Evolutionary conservation across 2,113 vertebrate species (phyloP).

Genomic region (Steatornis caripensis): DNA sequence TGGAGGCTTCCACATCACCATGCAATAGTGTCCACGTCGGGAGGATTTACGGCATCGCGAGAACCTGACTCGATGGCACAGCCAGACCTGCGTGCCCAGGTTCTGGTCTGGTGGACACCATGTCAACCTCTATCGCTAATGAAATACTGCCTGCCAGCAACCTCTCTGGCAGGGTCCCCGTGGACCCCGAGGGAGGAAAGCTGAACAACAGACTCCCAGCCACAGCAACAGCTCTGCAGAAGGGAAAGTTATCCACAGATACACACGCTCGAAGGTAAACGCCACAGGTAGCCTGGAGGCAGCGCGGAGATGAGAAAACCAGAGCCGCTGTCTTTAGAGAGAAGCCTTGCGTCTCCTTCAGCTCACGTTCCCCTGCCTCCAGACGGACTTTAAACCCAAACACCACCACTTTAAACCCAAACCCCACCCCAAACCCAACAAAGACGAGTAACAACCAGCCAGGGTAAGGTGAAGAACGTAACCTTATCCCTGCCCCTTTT

Average conservation of each 20-base stretch:
- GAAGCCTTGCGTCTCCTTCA: not conserved
- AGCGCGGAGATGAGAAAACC: not conserved
- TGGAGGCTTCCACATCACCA: not conserved
- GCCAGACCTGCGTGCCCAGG: not conserved
- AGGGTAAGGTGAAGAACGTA: not conserved
- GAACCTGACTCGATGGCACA: not conserved
- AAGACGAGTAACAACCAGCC: not conserved
- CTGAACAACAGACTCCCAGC: not conserved
- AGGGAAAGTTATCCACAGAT: not conserved
- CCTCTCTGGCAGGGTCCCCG: not conserved
- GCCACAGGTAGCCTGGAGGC: not conserved
- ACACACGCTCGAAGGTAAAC: not conserved
- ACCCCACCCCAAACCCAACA: not conserved
- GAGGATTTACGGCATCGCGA: not conserved
- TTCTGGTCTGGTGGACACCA: not conserved
- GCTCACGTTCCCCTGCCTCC: not conserved
- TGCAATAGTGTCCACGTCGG: rapidly evolving
- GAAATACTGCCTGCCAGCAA: not conserved
- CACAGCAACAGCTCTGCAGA: not conserved
- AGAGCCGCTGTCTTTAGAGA: not conserved
- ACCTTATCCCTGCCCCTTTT: not conserved
- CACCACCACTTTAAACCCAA: too few species aligned
- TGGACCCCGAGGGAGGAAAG: not conserved
- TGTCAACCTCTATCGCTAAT: not conserved
- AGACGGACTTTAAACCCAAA: not conserved